Base-by-base conservation (phyloP, 2,113 vertebrate genomes). In the Dipodomys spectabilis region DNA sequence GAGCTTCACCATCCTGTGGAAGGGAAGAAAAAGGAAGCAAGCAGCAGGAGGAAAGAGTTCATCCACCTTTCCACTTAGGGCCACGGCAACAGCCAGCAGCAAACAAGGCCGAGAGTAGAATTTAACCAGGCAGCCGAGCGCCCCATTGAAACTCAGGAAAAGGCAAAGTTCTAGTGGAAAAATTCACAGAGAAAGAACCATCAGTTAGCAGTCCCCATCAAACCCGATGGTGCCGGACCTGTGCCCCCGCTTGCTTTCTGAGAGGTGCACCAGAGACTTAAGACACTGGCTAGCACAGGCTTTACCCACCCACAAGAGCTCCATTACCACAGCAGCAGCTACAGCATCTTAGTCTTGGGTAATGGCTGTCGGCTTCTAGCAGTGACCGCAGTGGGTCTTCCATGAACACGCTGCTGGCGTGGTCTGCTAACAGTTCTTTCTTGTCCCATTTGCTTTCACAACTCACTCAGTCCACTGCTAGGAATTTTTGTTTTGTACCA, bases 321-420 rank as follows among this genome's bases (percentile, higher is more conserved):
- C 10, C 35, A 49, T 2, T 69, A n/a, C 30, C 44, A 28, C 53
- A 18, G 3, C 32, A 12, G 1, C 5, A 67, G 13, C 0, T 11
- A 19, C 2, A 39, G 39, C 13, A 27, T 16, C 69, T 77, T 3
- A 7, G 12, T 27, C 75, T 44, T 57, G 39, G 22, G 2, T 9
- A n/a, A 35, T 2, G 5, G 16, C 49, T 19, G 1, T 32, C 69
- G n/a, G 2, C 49, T 45, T 4, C 32, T 2, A 4, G 60, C 80
- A 18, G 1, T 1, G 18, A 23, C 9, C n/a, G 2, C 0, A 8
- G 30, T 0, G 19, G 6, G 25, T 2, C 49, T 23, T 18, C 8
- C 4, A 3, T 15, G n/a, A 11, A 25, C 4, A 22, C 15, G 5
- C 6, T 49, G 23, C 27, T 1, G 25, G 23, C 1, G 1, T 1